phyloP scores from a whole-genome alignment of 2,888 invertebrate species.

The Tethea ocularis region DNA sequence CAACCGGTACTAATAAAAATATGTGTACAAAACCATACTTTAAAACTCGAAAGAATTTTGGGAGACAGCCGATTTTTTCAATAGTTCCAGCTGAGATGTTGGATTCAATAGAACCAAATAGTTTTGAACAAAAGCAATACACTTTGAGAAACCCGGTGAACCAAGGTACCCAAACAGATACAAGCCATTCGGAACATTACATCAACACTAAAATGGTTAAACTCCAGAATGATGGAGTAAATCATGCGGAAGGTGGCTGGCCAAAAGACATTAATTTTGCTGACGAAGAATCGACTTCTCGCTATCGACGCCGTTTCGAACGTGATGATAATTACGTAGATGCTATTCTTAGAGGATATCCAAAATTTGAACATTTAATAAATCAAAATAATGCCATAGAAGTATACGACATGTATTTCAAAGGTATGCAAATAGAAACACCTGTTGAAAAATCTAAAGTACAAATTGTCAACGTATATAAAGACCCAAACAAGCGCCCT shows the following conservation, averaged over 20 bases:
- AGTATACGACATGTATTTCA: constrained; percentile 89
- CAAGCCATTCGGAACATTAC: constrained; percentile 56
- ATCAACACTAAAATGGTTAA: constrained; percentile 84
- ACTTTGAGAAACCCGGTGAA: constrained; percentile 73
- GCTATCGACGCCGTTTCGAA: constrained; percentile 89
- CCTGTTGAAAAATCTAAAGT: constrained; percentile 77
- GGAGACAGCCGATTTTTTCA: constrained; percentile 70
- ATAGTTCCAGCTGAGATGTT: constrained; percentile 51
- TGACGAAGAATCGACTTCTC: constrained; percentile 86
- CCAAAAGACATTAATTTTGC: constrained; percentile 86
- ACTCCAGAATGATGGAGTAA: constrained; percentile 79
- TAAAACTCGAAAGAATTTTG: constrained; percentile 71
- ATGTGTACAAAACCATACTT: no score
- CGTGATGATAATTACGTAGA: constrained; percentile 89
- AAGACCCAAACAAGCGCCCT: constrained; percentile 74
- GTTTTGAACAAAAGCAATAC: constrained; percentile 55
- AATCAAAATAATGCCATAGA: constrained; percentile 90
- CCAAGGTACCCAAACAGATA: constrained; percentile 61
- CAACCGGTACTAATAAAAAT: no score
- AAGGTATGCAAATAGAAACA: constrained; percentile 70
- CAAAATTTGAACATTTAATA: constrained; percentile 84
- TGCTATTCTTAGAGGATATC: constrained; percentile 80
- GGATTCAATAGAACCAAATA: constrained; percentile 58
- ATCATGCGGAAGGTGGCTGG: constrained; percentile 92
- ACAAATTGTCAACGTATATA: constrained; percentile 85